Conservation (phyloP, 2,797 vertebrate genomes). For the Spinibarbus caldwelli region DNA sequence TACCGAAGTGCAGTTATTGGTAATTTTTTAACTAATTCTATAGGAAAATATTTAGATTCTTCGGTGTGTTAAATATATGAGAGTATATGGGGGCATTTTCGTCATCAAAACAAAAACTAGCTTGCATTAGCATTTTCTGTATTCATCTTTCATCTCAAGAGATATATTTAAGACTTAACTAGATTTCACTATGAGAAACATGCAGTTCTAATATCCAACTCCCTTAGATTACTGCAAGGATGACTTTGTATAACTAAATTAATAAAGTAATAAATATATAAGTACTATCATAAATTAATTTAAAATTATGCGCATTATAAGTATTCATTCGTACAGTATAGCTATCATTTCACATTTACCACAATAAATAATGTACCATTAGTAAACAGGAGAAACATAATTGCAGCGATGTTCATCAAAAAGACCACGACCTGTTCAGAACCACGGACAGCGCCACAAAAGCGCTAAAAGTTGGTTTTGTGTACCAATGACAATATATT, state of each 20-base stretch:
- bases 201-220: not conserved
- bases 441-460: not conserved
- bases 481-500: not conserved
- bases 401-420: no score
- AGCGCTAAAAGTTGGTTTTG: no score
- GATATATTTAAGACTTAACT: not conserved
- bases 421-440: not conserved
- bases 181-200: not conserved
- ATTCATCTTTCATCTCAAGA: not conserved
- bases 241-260: no score
- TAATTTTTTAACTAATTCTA: not conserved
- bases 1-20: slow-evolving; percentile 45
- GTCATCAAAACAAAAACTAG: not conserved
- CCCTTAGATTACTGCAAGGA: not conserved
- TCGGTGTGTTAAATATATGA: no score
- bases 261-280: no score
- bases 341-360: not conserved
- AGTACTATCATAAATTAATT: not conserved
- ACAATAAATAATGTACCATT: no score
- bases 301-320: not conserved
- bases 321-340: not conserved
- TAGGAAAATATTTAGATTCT: no score
- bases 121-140: no score
- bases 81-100: fast-evolving
- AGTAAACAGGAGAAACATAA: no score